Percentiles rank a stretch among this genome's conserved stretches.
phyloP scores from a whole-genome alignment of 2,113 vertebrate genomes.

The Callocephalon fimbriatum region DNA sequence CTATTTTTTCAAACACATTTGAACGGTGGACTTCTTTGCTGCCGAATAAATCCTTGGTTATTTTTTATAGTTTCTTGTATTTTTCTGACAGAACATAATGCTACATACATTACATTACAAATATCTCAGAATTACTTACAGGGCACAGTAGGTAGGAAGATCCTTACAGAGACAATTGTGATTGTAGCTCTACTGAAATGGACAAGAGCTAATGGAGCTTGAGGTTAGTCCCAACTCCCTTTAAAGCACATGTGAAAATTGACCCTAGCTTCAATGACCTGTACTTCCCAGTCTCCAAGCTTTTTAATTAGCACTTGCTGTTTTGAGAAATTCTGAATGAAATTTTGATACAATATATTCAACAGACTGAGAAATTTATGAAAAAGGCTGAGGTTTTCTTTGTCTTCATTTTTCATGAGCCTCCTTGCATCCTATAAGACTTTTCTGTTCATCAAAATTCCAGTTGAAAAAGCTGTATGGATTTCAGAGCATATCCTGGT shows the following conservation, averaged over 20 bases:
- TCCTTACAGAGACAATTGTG: neutral
- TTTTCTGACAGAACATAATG: neutral
- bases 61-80: neutral
- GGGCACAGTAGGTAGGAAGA: too few relatives aligned
- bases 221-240: neutral
- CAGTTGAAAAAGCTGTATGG: accelerated
- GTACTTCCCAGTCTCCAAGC: neutral
- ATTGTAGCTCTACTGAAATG: neutral
- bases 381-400: neutral
- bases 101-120: neutral
- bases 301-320: neutral
- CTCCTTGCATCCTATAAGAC: neutral
- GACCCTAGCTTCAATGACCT: neutral
- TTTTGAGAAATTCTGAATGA: neutral
- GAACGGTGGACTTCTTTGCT: neutral
- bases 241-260: neutral
- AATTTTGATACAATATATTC: neutral
- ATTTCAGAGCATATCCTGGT: neutral
- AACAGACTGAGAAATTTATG: neutral
- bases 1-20: accelerated
- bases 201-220: neutral
- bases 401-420: neutral
- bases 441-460: neutral
- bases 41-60: neutral
- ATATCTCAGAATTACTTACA: neutral